These are phyloP conservation scores for Bemisia tabaci DNA, from an alignment of 1,140 invertebrate genomes.

Conservation along the genomic window DNA sequence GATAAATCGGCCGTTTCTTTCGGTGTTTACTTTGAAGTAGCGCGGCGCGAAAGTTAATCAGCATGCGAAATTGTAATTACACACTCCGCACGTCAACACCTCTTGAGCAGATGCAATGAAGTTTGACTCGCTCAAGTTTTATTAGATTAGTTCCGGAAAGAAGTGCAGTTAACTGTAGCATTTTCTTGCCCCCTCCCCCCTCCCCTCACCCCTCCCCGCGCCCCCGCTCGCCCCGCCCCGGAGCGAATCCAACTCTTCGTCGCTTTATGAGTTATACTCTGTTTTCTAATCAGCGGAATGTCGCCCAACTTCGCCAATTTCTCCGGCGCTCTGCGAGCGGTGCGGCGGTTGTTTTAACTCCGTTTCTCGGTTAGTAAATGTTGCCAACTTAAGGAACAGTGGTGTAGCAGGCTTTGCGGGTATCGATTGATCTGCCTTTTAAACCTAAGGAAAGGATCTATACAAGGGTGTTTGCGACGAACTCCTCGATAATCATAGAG, in stretches of 20 bases:
- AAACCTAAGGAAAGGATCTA: no score
- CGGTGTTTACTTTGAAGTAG: background rate
- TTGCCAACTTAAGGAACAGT: no score
- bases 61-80: background rate
- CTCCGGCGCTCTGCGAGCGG: no score
- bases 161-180: background rate
- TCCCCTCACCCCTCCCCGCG: background rate
- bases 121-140: background rate
- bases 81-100: background rate
- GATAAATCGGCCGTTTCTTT: background rate
- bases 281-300: background rate
- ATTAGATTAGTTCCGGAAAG: background rate
- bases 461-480: no score
- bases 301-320: no score
- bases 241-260: background rate
- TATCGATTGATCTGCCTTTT: no score
- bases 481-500: no score
- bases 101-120: background rate
- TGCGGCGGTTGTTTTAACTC: no score
- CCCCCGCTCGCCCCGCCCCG: no score
- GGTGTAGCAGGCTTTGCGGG: no score
- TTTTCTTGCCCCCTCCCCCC: background rate
- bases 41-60: conserved; percentile 4
- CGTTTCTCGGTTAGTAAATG: no score
- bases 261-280: background rate